Evolutionary conservation across 2,797 vertebrate genomes (phyloP), one percentile per base, ranked within the genome.

Genomic region (Mionectes olivaceus): DNA sequence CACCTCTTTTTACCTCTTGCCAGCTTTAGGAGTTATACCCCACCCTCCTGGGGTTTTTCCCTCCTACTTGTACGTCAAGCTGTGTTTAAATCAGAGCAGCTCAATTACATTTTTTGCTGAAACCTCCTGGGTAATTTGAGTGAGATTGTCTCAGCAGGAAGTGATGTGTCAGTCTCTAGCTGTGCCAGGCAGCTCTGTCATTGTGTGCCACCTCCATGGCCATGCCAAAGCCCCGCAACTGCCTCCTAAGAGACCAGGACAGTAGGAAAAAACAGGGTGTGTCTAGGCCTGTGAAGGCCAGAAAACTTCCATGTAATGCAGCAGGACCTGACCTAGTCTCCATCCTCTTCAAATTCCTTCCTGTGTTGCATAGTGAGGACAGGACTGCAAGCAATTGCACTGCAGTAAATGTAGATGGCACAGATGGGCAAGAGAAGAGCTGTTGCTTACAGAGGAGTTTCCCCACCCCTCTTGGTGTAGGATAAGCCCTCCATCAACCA

Each of bases 111-210:
- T 93, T 83, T 79, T 56, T 25, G 35, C 78, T 83, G 84, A 87
- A 75, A 80, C 92, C 75, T 95, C 75, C 47, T 56, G 67, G 84
- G 78, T 92, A 76, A 87, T 95, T 90, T 52, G 43, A 65, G 35
- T 57, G 84, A 91, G 86, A 92, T 37, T 95, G 92, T 35, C 89
- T 89, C 94, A 65, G 89, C 63, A 85, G 81, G 92, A 89, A 85
- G 67, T 0, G 0, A 27, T 53, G 64, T 46, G 47, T 60, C 37
- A n/a, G 52, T 52, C 39, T 76, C 47, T 30, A 22, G 19, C 69
- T 88, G 44, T 82, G 47, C 50, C 70, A 90, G 24, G 46, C 77
- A 79, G 33, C 59, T 70, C 46, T 69, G 35, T 30, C 21, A 35
- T 7, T 3, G 19, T 2, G 3, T 60, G 53, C 49, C 71, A 60